Conservation (phyloP, 2,888 invertebrate species). For the Ypsolopha sequella region DNA sequence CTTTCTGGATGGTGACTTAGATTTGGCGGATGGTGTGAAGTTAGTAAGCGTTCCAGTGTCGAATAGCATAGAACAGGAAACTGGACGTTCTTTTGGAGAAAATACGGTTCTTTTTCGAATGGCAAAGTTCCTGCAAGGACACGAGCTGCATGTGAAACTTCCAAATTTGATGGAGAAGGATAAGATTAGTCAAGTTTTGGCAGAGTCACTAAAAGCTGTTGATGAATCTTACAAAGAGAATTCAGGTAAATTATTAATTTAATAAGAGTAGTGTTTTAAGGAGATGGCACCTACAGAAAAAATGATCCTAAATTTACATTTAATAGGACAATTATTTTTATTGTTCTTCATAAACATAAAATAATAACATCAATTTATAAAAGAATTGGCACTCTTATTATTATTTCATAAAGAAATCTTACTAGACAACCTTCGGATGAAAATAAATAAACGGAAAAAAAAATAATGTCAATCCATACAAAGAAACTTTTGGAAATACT, state of each 20-base stretch:
- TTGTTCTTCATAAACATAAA: no score
- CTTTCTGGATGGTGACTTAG: conserved; percentile 61
- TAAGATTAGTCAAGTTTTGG: conserved; percentile 71
- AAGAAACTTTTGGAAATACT: no score
- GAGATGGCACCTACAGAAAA: no score
- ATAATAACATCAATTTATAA: no score
- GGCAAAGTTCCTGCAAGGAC: conserved; percentile 76
- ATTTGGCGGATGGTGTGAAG: conserved; percentile 74
- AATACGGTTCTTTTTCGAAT: conserved; percentile 69
- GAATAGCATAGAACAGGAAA: conserved; percentile 57
- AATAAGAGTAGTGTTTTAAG: no score
- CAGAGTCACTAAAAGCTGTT: conserved; percentile 62
- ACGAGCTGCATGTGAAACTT: conserved; percentile 79
- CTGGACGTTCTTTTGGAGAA: conserved; percentile 55
- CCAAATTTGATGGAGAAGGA: conserved; percentile 77
- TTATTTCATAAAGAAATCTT: no score
- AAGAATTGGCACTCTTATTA: no score
- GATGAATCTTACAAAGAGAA: conserved; percentile 54
- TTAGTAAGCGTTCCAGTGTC: conserved; percentile 66
- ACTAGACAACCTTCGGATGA: no score
- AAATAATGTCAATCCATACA: no score
- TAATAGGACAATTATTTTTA: no score
- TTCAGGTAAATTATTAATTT: conserved; percentile 34
- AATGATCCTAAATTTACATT: no score
- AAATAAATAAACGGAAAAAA: no score